Percentiles rank a stretch among this genome's conserved stretches.
phyloP scores from a whole-genome alignment of 2,797 vertebrate genomes.

The Cyprinodon diabolis region DNA sequence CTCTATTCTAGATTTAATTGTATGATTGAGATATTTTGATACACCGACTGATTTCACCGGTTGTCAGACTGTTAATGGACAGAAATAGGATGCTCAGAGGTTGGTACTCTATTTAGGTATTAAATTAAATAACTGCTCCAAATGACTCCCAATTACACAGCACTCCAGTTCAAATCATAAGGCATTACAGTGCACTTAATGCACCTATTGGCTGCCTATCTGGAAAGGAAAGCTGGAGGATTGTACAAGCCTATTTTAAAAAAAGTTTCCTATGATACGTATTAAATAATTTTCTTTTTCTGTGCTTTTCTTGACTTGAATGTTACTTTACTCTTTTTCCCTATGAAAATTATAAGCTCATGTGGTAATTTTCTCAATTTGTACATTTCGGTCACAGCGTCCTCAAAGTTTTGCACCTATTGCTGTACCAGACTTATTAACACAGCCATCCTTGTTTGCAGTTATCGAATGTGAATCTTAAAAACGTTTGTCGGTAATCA shows the following conservation, averaged over 20 bases:
- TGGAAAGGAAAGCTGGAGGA: constrained; percentile 28
- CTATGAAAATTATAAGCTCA: constrained; percentile 29
- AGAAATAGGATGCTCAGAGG: constrained; percentile 62
- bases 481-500: constrained; percentile 41
- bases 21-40: constrained; percentile 65
- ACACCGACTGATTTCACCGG: constrained; percentile 48
- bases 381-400: constrained; percentile 32
- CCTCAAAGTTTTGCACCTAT: constrained; percentile 6
- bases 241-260: constrained; percentile 33
- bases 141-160: constrained; percentile 76
- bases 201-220: constrained; percentile 55
- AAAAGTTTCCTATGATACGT: constrained; percentile 23
- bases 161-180: constrained; percentile 69
- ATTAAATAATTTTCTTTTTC: constrained; percentile 27
- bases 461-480: constrained; percentile 46
- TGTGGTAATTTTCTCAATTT: constrained; percentile 40
- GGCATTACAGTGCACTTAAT: constrained; percentile 62
- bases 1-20: constrained; percentile 31
- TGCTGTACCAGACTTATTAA: constrained; percentile 29
- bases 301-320: constrained; percentile 15
- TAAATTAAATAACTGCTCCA: constrained; percentile 69
- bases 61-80: constrained; percentile 68
- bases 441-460: neutral
- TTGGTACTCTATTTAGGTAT: constrained; percentile 63
- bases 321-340: constrained; percentile 36